Evolutionary conservation across 2,113 vertebrate species (phyloP), one percentile per base, ranked within the genome.

Genomic region (Aplodontia rufa): DNA sequence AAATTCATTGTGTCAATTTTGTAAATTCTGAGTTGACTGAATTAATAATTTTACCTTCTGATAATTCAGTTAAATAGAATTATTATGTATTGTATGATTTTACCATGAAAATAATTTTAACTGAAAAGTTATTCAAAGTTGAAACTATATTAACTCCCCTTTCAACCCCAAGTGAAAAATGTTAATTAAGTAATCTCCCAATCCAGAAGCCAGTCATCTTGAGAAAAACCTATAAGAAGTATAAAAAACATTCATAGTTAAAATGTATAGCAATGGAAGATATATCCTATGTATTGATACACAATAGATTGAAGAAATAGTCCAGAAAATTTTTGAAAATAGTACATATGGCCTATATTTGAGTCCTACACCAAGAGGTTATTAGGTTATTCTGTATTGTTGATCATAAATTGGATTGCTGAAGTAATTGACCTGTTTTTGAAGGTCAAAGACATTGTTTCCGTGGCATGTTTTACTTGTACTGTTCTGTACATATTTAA

Each of bases 371-470:
- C 4, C 53, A n/a, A 32, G 79, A 94, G 22, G 6, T 30, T 94
- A n/a, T 94, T 94, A 94, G 22, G 6, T 30, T 94, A n/a, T 94
- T 94, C 82, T 87, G 58, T 64, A 71, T 95, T 96, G 87, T 72
- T 95, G 91, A 53, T 91, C 58, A 84, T 96, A 91, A 89, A 96
- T 91, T 90, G 47, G 20, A 87, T 91, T 94, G 60, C 60, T 47
- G 95, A 95, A 93, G 45, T 95, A 96, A 96, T 96, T 94, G 86
- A 94, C 93, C 19, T 78, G 30, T 47, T 97, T 97, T 94, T 97
- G 82, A 96, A 96, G 94, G 95, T 96, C 97, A 95, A 86, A 94
- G 53, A 87, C 51, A 80, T 91, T 87, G 91, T 94, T 96, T 94
- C 47, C 3, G n/a, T 95, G 51, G 74, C 51, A 82, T 55, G 64